phyloP scores from a whole-genome alignment of 2,888 invertebrate genomes.

The Hydrotaea cyrtoneurina region DNA sequence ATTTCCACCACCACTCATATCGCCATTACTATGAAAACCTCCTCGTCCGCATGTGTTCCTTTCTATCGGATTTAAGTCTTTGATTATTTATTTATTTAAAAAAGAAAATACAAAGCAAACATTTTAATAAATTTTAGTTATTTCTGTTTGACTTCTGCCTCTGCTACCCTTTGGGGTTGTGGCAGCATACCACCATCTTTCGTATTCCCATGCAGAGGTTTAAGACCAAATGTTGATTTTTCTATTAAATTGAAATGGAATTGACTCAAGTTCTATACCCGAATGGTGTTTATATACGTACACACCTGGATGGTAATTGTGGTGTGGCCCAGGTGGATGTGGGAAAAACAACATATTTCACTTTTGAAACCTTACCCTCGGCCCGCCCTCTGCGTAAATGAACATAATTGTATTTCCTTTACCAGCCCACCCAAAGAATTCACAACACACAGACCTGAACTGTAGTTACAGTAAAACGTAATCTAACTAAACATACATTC shows the following conservation, averaged over 20 bases:
- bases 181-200: neutral
- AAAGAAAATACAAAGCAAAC: neutral
- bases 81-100: neutral
- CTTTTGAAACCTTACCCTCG: neutral
- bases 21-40: too few species aligned
- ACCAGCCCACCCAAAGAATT: neutral
- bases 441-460: neutral
- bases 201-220: neutral
- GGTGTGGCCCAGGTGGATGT: neutral
- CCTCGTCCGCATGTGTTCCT: too few species aligned
- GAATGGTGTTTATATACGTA: neutral
- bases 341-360: constrained; percentile 11
- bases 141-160: constrained; percentile 26
- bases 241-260: too few species aligned
- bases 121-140: constrained; percentile 18
- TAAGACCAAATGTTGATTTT: neutral
- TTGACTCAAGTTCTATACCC: neutral
- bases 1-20: too few species aligned
- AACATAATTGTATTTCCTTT: neutral
- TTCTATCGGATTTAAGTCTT: neutral
- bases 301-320: neutral
- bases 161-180: neutral
- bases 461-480: neutral
- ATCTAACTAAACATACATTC: neutral
- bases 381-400: neutral